Percentiles rank a stretch among this genome's conserved stretches.
Evolutionary conservation across 2,113 vertebrate genomes (phyloP).

Genomic region (Conger conger): DNA sequence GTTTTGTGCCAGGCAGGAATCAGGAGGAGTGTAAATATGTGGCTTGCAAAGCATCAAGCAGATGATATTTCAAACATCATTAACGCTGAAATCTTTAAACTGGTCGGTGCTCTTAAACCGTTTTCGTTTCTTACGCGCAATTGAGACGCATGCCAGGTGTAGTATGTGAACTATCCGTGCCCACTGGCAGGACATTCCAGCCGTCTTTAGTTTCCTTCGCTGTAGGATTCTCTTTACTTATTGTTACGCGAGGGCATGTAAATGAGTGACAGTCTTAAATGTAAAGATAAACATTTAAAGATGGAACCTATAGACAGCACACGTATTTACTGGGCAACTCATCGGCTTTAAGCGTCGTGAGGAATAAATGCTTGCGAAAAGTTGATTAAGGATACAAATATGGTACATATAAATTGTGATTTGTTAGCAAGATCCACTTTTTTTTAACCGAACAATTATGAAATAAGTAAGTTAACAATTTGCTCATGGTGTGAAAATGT

Average conservation of each 20-base stretch:
- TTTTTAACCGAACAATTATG: no score
- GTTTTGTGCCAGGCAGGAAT: not conserved
- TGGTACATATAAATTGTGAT: no score
- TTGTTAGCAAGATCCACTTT: no score
- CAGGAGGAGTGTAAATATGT: not conserved
- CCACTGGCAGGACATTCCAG: not conserved
- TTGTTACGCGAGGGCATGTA: not conserved
- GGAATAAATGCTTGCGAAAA: not conserved
- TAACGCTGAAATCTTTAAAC: not conserved
- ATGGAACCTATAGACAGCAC: not conserved
- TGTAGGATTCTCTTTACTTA: not conserved
- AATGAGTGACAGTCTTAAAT: not conserved
- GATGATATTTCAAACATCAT: not conserved
- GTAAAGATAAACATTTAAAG: not conserved
- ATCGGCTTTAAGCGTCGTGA: not conserved
- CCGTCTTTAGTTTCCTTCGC: not conserved
- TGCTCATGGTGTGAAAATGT: no score
- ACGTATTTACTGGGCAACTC: not conserved
- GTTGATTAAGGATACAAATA: no score
- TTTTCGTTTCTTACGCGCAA: no score
- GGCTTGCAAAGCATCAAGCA: not conserved
- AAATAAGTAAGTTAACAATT: no score
- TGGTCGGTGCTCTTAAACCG: not conserved
- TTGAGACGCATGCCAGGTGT: not conserved
- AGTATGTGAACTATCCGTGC: not conserved